Evolutionary conservation across 2,797 vertebrate genomes (phyloP).

Genomic region (Syngnathus rostellatus): DNA sequence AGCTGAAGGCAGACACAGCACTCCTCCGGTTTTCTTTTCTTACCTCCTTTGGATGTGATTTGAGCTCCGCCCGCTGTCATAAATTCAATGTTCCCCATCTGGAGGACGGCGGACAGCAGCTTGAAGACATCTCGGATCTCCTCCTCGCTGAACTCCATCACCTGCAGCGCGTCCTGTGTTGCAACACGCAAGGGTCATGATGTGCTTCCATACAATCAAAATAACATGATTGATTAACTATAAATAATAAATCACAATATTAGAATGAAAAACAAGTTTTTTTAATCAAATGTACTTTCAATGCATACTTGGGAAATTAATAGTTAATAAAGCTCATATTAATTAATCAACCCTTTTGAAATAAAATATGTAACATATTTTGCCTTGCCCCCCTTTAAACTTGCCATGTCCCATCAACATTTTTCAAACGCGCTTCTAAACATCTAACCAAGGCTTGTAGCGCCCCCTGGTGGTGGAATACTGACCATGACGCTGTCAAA

Average conservation of each 20-base stretch:
- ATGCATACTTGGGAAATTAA: no score
- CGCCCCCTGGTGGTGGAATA: constrained; percentile 38
- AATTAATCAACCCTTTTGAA: no score
- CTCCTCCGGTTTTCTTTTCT: constrained; percentile 7
- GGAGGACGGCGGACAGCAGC: constrained; percentile 82
- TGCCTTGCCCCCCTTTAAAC: neutral
- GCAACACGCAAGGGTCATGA: neutral
- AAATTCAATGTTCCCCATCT: constrained; percentile 86
- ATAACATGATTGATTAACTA: neutral
- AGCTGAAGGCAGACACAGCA: neutral
- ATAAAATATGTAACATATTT: neutral
- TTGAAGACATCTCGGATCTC: constrained; percentile 86
- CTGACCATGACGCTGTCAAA: constrained; percentile 82
- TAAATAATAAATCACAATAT: neutral
- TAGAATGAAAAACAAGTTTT: neutral
- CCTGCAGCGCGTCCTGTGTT: constrained; percentile 78
- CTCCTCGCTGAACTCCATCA: constrained; percentile 82
- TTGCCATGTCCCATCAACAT: no score
- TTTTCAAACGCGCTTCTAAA: neutral
- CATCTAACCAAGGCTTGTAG: constrained; percentile 14
- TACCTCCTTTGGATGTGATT: constrained; percentile 82
- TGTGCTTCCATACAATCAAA: neutral
- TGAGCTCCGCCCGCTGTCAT: constrained; percentile 90
- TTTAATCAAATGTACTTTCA: neutral
- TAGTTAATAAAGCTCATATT: no score